These are phyloP conservation scores for Psephotus haematonotus DNA, from an alignment of 2,113 vertebrate genomes.

Conservation along the genomic window DNA sequence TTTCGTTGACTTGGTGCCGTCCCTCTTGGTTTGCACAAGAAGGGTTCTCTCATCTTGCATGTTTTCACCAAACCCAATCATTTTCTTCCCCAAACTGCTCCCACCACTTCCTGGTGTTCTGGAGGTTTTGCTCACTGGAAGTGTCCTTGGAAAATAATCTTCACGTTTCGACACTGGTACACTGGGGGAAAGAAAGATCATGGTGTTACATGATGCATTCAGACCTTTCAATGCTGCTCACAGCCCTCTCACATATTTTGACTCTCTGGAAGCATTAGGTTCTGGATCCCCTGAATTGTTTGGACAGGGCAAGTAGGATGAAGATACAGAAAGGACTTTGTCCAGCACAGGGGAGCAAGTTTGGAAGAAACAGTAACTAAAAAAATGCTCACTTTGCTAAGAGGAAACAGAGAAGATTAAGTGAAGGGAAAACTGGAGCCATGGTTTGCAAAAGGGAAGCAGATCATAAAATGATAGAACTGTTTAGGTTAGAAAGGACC, in stretches of 20 bases:
- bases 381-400: neutral
- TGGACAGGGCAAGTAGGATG: neutral
- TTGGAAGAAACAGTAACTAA: neutral
- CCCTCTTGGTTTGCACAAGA: conserved; percentile 28
- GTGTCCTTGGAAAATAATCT: conserved; percentile 3
- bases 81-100: conserved; percentile 45
- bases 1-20: conserved; percentile 23
- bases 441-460: neutral
- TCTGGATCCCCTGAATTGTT: neutral
- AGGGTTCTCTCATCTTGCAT: neutral
- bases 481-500: neutral
- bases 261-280: neutral
- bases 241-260: neutral
- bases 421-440: neutral
- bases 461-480: neutral
- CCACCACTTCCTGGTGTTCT: neutral
- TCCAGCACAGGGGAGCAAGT: neutral
- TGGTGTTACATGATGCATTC: neutral
- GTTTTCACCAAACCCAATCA: conserved; percentile 24
- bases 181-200: conserved; percentile 52
- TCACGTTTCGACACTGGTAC: neutral
- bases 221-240: neutral
- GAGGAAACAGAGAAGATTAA: neutral
- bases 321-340: neutral
- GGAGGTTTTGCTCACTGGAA: conserved; percentile 12